Evolutionary conservation across 2,888 invertebrate species (phyloP).

Genomic region (Meandrusa payeni): DNA sequence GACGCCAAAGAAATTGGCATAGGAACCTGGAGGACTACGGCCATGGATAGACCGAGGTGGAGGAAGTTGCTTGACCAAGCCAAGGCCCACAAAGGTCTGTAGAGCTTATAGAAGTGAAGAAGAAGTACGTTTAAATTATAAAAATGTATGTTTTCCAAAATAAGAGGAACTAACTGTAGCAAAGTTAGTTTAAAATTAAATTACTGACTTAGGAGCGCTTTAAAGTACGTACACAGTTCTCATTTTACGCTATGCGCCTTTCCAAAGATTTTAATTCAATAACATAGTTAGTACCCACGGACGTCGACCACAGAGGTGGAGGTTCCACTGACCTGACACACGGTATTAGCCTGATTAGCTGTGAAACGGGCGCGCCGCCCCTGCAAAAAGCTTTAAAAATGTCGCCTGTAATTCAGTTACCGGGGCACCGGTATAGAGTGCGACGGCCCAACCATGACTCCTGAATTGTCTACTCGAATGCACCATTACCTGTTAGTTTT

Average conservation of each 20-base stretch:
- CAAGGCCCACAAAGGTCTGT: too few relatives aligned
- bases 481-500: background rate
- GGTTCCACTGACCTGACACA: constrained; percentile 50
- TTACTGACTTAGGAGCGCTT: constrained; percentile 4
- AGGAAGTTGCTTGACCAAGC: too few relatives aligned
- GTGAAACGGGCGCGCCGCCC: constrained; percentile 50
- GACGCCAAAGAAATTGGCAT: too few relatives aligned
- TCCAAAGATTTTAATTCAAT: constrained; percentile 45
- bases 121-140: too few relatives aligned
- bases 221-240: constrained; percentile 10
- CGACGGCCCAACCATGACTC: constrained; percentile 43
- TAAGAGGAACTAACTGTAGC: too few relatives aligned
- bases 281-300: constrained; percentile 30
- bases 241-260: constrained; percentile 19
- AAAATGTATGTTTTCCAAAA: too few relatives aligned
- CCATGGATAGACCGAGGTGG: too few relatives aligned
- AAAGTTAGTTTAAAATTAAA: constrained; percentile 9
- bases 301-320: constrained; percentile 30
- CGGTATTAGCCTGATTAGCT: constrained; percentile 68
- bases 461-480: constrained; percentile 18
- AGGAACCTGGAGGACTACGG: too few relatives aligned
- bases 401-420: constrained; percentile 69
- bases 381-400: constrained; percentile 74
- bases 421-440: constrained; percentile 37
- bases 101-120: too few relatives aligned